Evolutionary conservation across 2,113 vertebrate genomes (phyloP).

Genomic region (Anolis sagrei): DNA sequence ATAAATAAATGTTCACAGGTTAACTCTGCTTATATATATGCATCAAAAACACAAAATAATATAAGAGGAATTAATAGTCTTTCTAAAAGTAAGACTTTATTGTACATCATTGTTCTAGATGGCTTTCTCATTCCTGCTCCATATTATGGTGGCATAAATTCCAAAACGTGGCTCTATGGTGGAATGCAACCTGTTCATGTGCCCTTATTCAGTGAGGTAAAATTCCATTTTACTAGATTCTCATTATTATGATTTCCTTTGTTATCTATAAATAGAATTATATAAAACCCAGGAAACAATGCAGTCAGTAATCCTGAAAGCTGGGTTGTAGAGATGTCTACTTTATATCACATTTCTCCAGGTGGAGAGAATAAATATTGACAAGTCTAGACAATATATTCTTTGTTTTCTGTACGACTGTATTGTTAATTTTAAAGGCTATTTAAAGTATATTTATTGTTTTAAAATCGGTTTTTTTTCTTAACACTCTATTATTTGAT

Average conservation of each 20-base stretch:
- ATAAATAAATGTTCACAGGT: too few species aligned
- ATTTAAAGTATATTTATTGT: too few species aligned
- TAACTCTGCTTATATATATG: too few species aligned
- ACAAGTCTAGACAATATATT: neutral
- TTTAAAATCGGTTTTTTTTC: too few species aligned
- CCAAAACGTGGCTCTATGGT: neutral
- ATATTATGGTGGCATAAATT: conserved; percentile 40
- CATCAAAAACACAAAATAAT: too few species aligned
- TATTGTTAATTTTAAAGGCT: too few species aligned
- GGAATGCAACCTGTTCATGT: conserved; percentile 37
- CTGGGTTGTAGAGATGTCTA: neutral
- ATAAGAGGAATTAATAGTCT: neutral
- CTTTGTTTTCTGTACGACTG: neutral
- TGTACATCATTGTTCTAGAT: conserved; percentile 31
- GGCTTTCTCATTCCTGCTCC: conserved; percentile 57
- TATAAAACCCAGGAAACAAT: fast-evolving
- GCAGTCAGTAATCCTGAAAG: neutral
- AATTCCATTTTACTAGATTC: neutral
- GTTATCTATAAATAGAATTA: neutral
- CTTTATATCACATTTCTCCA: neutral
- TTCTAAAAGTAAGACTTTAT: neutral
- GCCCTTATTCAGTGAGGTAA: conserved; percentile 49
- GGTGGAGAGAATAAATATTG: neutral
- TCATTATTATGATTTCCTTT: neutral
- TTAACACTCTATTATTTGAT: too few species aligned